Evolutionary conservation across 2,113 vertebrate genomes (phyloP).

Genomic region (Perca flavescens): DNA sequence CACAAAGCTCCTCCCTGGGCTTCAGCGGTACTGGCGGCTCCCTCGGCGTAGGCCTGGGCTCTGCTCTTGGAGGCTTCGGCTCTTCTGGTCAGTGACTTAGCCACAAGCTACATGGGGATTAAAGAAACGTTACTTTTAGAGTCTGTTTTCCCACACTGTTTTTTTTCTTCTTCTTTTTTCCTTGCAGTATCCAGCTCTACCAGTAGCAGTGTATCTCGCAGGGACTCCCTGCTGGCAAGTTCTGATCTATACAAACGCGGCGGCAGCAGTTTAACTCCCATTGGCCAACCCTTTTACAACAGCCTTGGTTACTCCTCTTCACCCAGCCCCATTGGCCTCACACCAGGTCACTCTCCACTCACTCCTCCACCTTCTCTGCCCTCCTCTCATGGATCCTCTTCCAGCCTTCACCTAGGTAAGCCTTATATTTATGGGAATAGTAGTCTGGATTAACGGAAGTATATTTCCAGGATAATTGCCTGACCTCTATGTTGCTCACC

Average conservation of each 20-base stretch:
- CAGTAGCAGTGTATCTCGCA: conserved; percentile 95
- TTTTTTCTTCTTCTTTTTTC: conserved; percentile 66
- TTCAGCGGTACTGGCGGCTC: conserved; percentile 91
- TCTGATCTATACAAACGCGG: conserved; percentile 98
- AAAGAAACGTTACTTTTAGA: neutral
- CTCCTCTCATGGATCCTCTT: conserved; percentile 97
- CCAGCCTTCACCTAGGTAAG: conserved; percentile 96
- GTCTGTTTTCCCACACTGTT: conserved; percentile 67
- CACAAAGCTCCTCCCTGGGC: conserved; percentile 91
- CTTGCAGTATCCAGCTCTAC: conserved; percentile 94
- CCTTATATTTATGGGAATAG: neutral
- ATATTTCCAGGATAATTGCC: too few species aligned
- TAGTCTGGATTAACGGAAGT: too few species aligned
- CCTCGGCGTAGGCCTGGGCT: conserved; percentile 93
- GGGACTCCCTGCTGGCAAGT: conserved; percentile 96
- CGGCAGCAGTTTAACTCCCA: conserved; percentile 95
- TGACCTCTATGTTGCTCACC: too few species aligned
- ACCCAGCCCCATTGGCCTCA: conserved; percentile 97
- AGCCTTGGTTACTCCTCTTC: conserved; percentile 98
- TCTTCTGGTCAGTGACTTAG: conserved; percentile 90
- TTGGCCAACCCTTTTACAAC: conserved; percentile 98
- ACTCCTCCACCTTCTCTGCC: conserved; percentile 96
- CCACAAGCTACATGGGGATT: neutral
- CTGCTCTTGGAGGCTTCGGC: conserved; percentile 95
- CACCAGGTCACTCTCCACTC: conserved; percentile 96